Conservation (phyloP, 2,888 invertebrate species). For the Drosophila monieri region DNA sequence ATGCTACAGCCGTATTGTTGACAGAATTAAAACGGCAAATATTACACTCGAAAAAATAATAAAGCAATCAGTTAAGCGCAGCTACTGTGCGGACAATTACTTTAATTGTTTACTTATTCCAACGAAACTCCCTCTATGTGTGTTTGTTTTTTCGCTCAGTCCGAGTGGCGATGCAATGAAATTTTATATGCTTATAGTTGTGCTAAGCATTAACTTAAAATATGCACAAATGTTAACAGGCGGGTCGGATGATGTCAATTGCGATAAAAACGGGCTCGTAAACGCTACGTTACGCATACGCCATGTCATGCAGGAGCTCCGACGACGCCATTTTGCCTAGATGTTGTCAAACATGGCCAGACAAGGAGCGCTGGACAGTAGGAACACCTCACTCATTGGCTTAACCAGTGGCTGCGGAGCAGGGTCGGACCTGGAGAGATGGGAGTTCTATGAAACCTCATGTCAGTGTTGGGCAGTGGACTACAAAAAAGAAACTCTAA, state of each 20-base stretch:
- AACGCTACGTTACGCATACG: conserved; percentile 63
- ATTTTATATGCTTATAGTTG: conserved; percentile 42
- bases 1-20: conserved; percentile 31
- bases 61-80: conserved; percentile 62
- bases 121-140: conserved; percentile 5
- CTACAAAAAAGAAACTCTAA: too few relatives aligned
- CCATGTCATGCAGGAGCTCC: conserved; percentile 43
- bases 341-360: conserved; percentile 43
- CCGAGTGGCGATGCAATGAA: conserved; percentile 34
- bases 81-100: conserved; percentile 53
- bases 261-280: conserved; percentile 56
- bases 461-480: conserved; percentile 16
- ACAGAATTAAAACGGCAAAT: conserved; percentile 40
- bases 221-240: conserved; percentile 47
- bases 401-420: not conserved
- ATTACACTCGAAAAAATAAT: conserved; percentile 53
- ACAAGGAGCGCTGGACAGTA: conserved; percentile 34
- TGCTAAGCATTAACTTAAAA: conserved; percentile 43
- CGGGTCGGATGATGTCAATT: conserved; percentile 48
- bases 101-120: conserved; percentile 56
- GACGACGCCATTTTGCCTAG: conserved; percentile 47
- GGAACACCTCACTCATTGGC: conserved; percentile 55
- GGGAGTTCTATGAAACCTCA: conserved; percentile 11
- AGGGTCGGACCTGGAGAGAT: not conserved
- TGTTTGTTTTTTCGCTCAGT: conserved; percentile 14